Base-by-base conservation (phyloP, 1,140 invertebrate genomes). In the Drosophila kanapiae region DNA sequence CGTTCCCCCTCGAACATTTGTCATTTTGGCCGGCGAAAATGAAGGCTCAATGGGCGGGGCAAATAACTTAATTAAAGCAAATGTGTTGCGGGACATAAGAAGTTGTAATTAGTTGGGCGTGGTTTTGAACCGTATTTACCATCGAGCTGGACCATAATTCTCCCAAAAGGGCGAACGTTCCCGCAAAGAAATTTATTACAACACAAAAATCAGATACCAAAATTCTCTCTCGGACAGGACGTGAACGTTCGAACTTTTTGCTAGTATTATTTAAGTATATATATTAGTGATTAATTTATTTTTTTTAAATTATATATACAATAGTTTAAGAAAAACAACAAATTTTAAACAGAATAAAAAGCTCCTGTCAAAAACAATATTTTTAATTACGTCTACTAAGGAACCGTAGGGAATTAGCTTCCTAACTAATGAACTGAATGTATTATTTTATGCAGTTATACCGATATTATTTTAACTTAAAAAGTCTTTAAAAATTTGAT, bases 41-140 rank as follows among this genome's bases (percentile, higher is more conserved):
- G 33, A 35, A 43, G 48, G 18, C 11, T 35, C 56, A 16, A 13
- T 35, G 43, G 61, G 33, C 37, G 42, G 49, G 62, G 27, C 23
- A 61, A 69, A 88, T 84, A 80, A 88, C 84, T 87, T 87, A 88
- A 87, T 87, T 87, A 88, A 87, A 87, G 67, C 88, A 87, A 87
- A 88, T 88, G 80, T 80, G 84, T 78, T 78, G 59, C 60, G 63
- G 77, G 49, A 67, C 64, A 87, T 68, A 84, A 88, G 80, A 78
- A 88, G 67, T 80, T 88, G 83, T 87, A 87, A 87, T 87, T 87
- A 87, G 77, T 83, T 84, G 80, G 84, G 84, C 80, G 77, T 74
- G 70, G 47, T 42, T 63, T 75, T 53, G 58, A 40, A 47, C 45
- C 82, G 48, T 78, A 70, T 75, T 85, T 85, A 71, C 77, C 61